Conservation (phyloP, 2,888 invertebrate species). For the Notodonta dromedarius region DNA sequence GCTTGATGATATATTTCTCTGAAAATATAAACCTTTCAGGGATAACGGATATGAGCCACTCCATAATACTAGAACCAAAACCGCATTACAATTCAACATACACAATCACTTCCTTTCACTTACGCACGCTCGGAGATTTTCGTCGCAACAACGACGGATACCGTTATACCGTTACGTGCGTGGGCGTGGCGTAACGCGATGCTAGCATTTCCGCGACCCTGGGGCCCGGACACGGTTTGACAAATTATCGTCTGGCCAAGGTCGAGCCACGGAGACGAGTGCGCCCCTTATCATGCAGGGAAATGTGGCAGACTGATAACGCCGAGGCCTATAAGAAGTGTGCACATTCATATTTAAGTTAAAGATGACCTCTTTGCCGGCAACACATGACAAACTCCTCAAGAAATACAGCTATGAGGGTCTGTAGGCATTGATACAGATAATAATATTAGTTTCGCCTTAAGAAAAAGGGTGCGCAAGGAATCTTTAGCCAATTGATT, state of each 20-base stretch:
- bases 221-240: constrained; percentile 34
- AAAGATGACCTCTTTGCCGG: too few species aligned
- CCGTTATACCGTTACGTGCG: constrained; percentile 5
- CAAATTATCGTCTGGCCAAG: constrained; percentile 42
- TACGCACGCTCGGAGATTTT: not conserved
- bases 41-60: constrained; percentile 2
- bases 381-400: too few species aligned
- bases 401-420: too few species aligned
- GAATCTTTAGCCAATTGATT: too few species aligned
- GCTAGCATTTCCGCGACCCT: constrained; percentile 38
- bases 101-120: constrained; percentile 3
- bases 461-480: too few species aligned
- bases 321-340: not conserved
- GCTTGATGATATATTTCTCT: too few species aligned
- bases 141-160: constrained; percentile 2
- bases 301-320: constrained; percentile 2
- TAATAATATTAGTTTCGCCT: too few species aligned
- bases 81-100: not conserved
- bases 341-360: too few species aligned
- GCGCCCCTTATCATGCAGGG: not conserved
- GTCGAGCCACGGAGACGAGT: constrained; percentile 14
- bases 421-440: too few species aligned
- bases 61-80: too few species aligned
- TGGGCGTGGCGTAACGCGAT: constrained; percentile 15
- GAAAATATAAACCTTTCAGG: too few species aligned